phyloP scores from a whole-genome alignment of 2,888 invertebrate genomes.

The Metallyticus violacea region DNA sequence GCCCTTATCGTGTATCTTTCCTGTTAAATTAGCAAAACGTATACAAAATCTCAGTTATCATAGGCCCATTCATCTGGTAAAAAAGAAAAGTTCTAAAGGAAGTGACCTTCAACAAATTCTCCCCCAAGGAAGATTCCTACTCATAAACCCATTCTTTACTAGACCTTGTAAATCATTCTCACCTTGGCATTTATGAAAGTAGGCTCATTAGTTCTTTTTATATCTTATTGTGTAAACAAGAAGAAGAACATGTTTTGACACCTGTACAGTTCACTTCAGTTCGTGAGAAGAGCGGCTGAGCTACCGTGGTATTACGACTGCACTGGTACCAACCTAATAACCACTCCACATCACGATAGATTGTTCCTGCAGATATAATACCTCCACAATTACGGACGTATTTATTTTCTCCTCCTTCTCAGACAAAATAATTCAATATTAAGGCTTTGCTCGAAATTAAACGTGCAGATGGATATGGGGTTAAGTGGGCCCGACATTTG shows the following conservation, averaged over 20 bases:
- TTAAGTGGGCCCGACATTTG: background rate
- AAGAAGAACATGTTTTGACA: background rate
- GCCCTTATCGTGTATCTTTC: too few species aligned
- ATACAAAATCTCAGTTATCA: too few species aligned
- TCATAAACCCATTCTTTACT: background rate
- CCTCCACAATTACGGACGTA: background rate
- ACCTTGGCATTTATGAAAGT: background rate
- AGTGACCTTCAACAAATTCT: too few species aligned
- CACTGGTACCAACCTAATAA: background rate
- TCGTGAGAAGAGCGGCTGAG: background rate
- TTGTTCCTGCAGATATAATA: background rate
- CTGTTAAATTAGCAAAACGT: too few species aligned
- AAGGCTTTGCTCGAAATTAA: background rate
- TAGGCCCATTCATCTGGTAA: too few species aligned
- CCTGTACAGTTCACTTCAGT: background rate
- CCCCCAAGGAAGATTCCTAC: too few species aligned
- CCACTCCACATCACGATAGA: background rate
- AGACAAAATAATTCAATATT: conserved; percentile 5
- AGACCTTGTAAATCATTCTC: background rate
- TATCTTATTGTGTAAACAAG: background rate
- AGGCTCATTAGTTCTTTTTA: background rate
- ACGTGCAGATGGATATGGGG: background rate
- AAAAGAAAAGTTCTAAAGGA: background rate
- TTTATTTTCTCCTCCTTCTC: background rate
- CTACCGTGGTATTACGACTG: background rate